Conservation (phyloP, 92 coral and sea anemone species). For the Chrysogorgia sp. region DNA sequence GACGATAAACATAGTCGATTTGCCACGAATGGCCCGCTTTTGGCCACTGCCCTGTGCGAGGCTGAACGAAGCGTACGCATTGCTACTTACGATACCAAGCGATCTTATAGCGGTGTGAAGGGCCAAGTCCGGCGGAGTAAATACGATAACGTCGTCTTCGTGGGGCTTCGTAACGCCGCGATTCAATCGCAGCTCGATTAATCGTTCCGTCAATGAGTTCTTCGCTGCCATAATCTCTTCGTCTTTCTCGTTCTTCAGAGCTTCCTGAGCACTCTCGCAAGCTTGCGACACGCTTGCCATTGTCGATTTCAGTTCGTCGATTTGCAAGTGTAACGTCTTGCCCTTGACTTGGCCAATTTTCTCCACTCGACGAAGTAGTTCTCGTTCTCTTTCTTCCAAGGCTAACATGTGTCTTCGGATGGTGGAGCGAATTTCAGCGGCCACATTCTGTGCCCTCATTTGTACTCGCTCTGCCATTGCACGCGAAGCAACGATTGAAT, state of each 20-base stretch:
- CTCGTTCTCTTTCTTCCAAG: constrained; percentile 92
- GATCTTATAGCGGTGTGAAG: constrained; percentile 98
- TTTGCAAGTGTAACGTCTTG: constrained; percentile 85
- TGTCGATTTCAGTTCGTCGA: constrained; percentile 84
- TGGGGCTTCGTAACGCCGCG: constrained; percentile 85
- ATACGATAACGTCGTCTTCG: constrained; percentile 97
- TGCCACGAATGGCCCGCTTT: constrained; percentile 94
- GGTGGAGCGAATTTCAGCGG: constrained; percentile 83
- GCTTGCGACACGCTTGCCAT: constrained; percentile 65
- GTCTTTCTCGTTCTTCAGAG: constrained; percentile 75
- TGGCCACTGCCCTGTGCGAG: constrained; percentile 90
- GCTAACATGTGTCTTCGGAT: constrained; percentile 92
- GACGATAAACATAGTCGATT: constrained; percentile 90
- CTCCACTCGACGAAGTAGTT: constrained; percentile 94
- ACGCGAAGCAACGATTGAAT: constrained; percentile 73
- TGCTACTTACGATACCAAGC: constrained; percentile 91
- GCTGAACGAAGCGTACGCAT: constrained; percentile 86
- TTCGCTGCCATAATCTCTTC: constrained; percentile 76
- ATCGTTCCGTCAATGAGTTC: constrained; percentile 74
- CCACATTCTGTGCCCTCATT: constrained; percentile 77
- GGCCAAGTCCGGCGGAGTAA: constrained; percentile 98
- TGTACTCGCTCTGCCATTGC: constrained; percentile 84
- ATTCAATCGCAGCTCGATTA: constrained; percentile 86
- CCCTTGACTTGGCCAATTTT: constrained; percentile 98
- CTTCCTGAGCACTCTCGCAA: constrained; percentile 73